phyloP scores from a whole-genome alignment of 2,113 vertebrate species.

The Machaerirhynchus nigripectus region DNA sequence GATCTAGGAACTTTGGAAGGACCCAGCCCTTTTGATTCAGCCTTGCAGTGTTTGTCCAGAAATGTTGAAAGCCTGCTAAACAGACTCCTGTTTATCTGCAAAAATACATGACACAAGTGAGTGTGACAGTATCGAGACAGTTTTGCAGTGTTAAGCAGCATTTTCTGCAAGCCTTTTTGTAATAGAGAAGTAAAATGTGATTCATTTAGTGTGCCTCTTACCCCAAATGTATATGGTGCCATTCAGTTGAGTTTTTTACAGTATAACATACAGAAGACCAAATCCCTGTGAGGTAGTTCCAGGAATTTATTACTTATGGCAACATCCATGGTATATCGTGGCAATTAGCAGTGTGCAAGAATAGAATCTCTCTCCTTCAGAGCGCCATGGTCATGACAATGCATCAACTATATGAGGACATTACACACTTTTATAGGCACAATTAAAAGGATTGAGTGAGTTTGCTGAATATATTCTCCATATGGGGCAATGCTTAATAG shows the following conservation, averaged over 20 bases:
- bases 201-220: neutral
- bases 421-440: constrained; percentile 35
- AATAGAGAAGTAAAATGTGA: neutral
- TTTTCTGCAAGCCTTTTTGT: neutral
- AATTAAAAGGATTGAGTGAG: constrained; percentile 38
- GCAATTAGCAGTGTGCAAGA: constrained; percentile 24
- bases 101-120: neutral
- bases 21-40: neutral
- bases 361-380: neutral
- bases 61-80: neutral
- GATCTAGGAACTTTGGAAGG: neutral
- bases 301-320: neutral
- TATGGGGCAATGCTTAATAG: constrained; percentile 3
- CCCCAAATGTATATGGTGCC: neutral
- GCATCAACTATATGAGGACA: constrained; percentile 34
- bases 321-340: neutral
- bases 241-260: neutral
- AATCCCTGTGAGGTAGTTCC: neutral
- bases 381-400: neutral
- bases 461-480: neutral
- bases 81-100: neutral
- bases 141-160: neutral
- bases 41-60: neutral
- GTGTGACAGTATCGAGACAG: neutral
- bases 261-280: neutral